These are phyloP conservation scores for Myzus persicae DNA, from an alignment of 1,140 invertebrate genomes.

Conservation along the genomic window DNA sequence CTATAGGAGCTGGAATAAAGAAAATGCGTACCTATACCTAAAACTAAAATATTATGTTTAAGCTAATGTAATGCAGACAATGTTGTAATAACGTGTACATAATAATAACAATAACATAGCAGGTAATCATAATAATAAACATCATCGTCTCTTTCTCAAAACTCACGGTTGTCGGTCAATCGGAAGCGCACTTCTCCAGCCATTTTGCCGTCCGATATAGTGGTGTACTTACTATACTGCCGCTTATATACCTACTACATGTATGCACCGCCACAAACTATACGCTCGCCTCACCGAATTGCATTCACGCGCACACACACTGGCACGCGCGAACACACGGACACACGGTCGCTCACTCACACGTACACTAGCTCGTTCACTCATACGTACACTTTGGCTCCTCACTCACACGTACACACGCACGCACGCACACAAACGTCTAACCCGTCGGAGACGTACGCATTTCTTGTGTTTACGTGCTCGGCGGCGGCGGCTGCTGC, in stretches of 20 bases:
- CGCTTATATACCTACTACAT: not conserved
- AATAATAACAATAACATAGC: not conserved
- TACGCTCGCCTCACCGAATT: not conserved
- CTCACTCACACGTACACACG: not conserved
- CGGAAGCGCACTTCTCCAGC: constrained; percentile 48
- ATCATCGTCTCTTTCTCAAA: not conserved
- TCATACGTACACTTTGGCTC: not conserved
- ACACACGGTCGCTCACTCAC: not conserved
- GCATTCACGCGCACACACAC: not conserved
- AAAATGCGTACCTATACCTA: not conserved
- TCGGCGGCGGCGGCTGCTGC: not conserved
- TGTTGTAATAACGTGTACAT: not conserved
- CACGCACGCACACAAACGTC: not conserved
- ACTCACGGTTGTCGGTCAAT: constrained; percentile 51
- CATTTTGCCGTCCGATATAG: not conserved
- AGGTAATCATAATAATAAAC: not conserved
- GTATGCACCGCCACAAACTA: constrained; percentile 5
- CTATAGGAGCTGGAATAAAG: not conserved
- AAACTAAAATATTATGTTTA: too few species aligned
- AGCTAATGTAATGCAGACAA: not conserved
- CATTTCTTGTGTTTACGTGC: constrained; percentile 48
- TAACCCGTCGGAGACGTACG: constrained; percentile 9
- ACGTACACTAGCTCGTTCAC: not conserved
- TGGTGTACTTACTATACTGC: not conserved
- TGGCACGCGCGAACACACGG: not conserved